A percentile compares a stretch with the other conserved stretches of the same genome.
Conservation (phyloP, 2,113 vertebrate species). For the Chloropsis cyanopogon region DNA sequence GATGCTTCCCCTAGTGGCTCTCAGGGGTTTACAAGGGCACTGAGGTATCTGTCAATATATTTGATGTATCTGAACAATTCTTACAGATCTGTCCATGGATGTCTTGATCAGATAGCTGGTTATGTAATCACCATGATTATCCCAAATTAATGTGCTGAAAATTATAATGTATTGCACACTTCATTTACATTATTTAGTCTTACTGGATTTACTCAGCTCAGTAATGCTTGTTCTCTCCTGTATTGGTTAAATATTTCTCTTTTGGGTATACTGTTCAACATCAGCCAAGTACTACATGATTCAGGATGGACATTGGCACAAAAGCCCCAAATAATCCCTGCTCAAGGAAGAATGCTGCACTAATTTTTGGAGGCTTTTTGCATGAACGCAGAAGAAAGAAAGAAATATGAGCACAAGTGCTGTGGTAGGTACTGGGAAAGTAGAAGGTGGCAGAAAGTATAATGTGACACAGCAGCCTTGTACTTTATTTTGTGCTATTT, state of each 20-base stretch:
- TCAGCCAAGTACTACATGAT: neutral
- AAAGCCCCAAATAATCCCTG: neutral
- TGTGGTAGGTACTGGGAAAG: neutral
- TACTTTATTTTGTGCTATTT: neutral
- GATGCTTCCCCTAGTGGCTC: neutral
- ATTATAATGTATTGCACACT: neutral
- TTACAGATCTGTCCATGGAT: neutral
- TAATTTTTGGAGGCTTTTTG: neutral
- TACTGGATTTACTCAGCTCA: neutral
- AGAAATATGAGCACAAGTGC: neutral
- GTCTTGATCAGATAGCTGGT: neutral
- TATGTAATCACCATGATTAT: constrained; percentile 17
- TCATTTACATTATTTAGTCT: constrained; percentile 18
- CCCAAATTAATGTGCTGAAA: neutral
- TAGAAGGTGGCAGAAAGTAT: neutral
- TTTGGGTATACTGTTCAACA: neutral
- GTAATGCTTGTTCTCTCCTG: neutral
- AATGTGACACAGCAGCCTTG: rapidly evolving
- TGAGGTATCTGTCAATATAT: neutral
- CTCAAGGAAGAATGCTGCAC: neutral
- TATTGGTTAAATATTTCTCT: neutral
- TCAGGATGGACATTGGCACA: neutral
- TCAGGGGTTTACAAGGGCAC: neutral
- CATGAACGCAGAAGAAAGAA: neutral
- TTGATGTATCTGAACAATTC: neutral